These are phyloP conservation scores for Iguana delicatissima DNA, from an alignment of 2,797 vertebrate genomes.

Conservation along the genomic window DNA sequence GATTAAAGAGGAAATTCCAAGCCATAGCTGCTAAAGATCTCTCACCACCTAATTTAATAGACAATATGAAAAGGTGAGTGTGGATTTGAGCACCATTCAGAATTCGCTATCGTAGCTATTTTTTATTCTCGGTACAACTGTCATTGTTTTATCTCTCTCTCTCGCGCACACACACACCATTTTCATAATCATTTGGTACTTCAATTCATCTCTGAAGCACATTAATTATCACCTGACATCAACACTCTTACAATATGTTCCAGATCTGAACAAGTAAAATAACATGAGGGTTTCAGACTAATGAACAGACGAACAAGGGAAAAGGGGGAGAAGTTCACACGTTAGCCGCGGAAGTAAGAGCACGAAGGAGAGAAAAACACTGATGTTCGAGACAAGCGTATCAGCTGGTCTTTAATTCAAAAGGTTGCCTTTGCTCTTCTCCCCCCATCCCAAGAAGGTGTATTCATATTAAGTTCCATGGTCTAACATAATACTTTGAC, in stretches of 20 bases:
- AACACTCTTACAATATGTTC: slow-evolving; percentile 11
- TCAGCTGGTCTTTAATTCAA: neutral
- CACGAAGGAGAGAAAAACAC: no score
- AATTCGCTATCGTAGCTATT: neutral
- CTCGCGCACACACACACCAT: neutral
- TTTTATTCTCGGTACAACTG: neutral
- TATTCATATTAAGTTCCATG: neutral
- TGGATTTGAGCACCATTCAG: neutral
- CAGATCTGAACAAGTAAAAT: neutral
- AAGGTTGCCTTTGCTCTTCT: neutral
- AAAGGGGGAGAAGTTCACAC: neutral
- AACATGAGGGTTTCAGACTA: slow-evolving; percentile 3
- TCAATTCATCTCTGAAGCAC: neutral
- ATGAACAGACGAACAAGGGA: neutral
- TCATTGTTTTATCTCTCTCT: no score
- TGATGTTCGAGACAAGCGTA: neutral
- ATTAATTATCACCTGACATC: slow-evolving; percentile 15
- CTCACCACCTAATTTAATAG: neutral
- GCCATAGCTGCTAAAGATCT: neutral
- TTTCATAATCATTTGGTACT: neutral
- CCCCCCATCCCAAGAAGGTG: neutral
- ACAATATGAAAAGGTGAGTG: neutral
- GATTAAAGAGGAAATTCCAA: neutral
- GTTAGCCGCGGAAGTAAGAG: neutral
- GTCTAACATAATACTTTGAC: neutral